Evolutionary conservation across 2,888 invertebrate genomes (phyloP).

Genomic region (Portevinia maculata): DNA sequence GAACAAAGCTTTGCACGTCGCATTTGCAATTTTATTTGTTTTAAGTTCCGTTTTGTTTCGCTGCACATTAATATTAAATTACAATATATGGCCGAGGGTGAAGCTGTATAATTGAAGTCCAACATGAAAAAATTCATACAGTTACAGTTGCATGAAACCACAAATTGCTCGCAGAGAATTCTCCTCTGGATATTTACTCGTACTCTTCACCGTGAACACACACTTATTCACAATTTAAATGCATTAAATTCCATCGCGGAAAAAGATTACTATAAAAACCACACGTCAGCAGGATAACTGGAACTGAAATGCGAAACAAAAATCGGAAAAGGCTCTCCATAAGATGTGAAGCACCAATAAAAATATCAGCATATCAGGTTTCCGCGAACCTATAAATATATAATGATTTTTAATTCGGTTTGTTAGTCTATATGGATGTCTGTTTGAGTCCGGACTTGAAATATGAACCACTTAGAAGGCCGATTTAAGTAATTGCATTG

Average conservation of each 20-base stretch:
- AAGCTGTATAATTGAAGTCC: neutral
- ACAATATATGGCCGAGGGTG: conserved; percentile 1
- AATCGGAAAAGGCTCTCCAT: conserved; percentile 7
- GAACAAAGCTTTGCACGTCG: neutral
- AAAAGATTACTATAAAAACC: conserved; percentile 47
- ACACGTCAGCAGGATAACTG: conserved; percentile 66
- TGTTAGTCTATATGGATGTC: neutral
- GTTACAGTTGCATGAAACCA: conserved; percentile 50
- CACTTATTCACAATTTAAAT: conserved; percentile 40
- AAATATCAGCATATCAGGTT: conserved; percentile 36
- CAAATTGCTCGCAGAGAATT: conserved; percentile 49
- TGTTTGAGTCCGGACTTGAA: neutral
- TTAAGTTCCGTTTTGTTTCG: conserved; percentile 27
- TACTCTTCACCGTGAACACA: neutral
- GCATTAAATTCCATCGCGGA: conserved; percentile 45
- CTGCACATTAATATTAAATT: conserved; percentile 56
- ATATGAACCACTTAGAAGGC: conserved; percentile 7
- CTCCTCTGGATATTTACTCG: conserved; percentile 21
- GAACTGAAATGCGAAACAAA: conserved; percentile 35
- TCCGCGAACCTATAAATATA: conserved; percentile 31
- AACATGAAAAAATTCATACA: conserved; percentile 47
- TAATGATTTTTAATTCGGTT: conserved; percentile 50
- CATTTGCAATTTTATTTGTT: conserved; percentile 42
- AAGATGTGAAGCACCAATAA: conserved; percentile 47
- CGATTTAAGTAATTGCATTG: conserved; percentile 29